Base-by-base conservation (phyloP, 2,113 vertebrate species). In the Pongo pygmaeus region DNA sequence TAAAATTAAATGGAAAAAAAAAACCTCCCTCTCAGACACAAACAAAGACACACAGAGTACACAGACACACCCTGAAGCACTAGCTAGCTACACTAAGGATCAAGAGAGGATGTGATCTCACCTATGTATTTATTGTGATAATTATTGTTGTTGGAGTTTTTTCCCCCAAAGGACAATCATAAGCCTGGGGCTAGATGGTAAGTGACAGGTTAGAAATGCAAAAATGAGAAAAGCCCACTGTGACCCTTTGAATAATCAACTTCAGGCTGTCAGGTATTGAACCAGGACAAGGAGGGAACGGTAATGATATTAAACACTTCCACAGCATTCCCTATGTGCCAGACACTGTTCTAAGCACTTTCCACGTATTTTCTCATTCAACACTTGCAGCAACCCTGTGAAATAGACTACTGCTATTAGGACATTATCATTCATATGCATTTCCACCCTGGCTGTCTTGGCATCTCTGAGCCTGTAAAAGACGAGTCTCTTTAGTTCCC, bases 241-340 rank as follows among this genome's bases (percentile, higher is more conserved):
- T 3, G 30, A 80, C 22, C 27, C 79, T 30, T 10, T 57, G 70
- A 96, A 80, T 59, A 74, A 86, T 52, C 22, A 69, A 6, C 78
- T 32, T 50, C 27, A 8, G 40, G 70, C 22, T 80, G 32, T 77
- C 79, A 55, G 92, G 55, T 55, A 70, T 57, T 48, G 6, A 25
- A 30, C 38, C 79, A 17, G 48, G 1, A 0, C n/a, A 35, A 69
- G 43, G 7, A 91, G 50, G 30, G 18, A 40, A 12, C 2, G 35
- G 61, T 13, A 20, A 55, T 38, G 27, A 32, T 3, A 16, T 10
- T 1, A 14, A 32, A 48, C 55, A 23, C 12, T 10, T 46, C 11
- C 12, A 16, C 0, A 2, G 25, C 7, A 0, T 23, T 67, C n/a
- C 0, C 69, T 4, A 0, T 0, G 50, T 11, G 59, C 57, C 84